Base-by-base conservation (phyloP, 2,797 vertebrate genomes). In the Argyrosomus regius region DNA sequence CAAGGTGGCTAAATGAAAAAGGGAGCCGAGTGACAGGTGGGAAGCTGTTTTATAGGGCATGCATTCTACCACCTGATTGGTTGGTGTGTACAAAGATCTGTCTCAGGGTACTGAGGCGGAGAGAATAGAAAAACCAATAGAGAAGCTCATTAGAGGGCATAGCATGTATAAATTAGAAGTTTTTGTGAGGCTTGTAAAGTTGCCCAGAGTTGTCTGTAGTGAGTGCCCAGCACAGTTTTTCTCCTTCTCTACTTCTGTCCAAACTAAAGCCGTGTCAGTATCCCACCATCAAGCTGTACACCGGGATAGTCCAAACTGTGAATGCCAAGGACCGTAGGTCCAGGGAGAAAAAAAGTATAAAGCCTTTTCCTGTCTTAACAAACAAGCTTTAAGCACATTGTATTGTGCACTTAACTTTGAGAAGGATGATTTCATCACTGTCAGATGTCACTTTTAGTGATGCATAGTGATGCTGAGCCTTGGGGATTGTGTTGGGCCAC, bases 161-260 rank as follows among this genome's bases (percentile, higher is more conserved):
- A 9, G 35, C 35, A 71, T 59, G 53, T 53, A 48, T 48, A 54
- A 48, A 41, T 28, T 66, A 60, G 5, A 43, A 48, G 16, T 65
- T 64, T 79, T 74, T 69, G 61, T 63, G 61, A 65, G 35, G 45
- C 54, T 80, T 76, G 58, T 80, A 77, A 84, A 84, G 66, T 39
- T 60, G 64, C 52, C 17, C 9, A 10, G 39, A 48, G 62, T 65
- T 53, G 65, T 26, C 50, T 57, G 31, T 50, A 3, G 39, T 56
- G 58, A 52, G 20, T 43, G 60, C 63, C 26, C 72, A 52, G 54
- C 53, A 39, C 48, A 59, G 66, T 22, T 67, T 39, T 75, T 46
- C 39, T 48, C 11, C 35, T 11, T 31, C 8, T 65, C 22, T 31
- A 35, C 52, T 57, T 58, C 41, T 18, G 35, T 61, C 35, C 61